Conservation (phyloP, 2,888 invertebrate species). For the Graphium colonna region DNA sequence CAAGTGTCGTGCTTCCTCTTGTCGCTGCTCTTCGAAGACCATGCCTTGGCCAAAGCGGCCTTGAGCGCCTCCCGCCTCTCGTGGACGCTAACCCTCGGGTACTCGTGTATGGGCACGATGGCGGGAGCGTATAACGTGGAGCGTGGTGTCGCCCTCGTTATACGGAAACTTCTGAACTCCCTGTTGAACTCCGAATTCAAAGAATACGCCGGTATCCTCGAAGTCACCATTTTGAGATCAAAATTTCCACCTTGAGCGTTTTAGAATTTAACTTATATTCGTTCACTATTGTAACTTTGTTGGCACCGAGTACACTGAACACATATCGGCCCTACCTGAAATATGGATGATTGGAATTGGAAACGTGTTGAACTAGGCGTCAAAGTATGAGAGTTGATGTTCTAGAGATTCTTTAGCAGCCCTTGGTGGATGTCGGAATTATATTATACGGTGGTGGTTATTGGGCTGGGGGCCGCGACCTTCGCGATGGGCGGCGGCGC, state of each 20-base stretch:
- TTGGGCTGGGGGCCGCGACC: constrained; percentile 57
- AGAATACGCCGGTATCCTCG: constrained; percentile 82
- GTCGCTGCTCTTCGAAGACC: constrained; percentile 69
- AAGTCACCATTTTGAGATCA: constrained; percentile 82
- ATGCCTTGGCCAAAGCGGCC: constrained; percentile 74
- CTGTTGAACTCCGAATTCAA: constrained; percentile 82
- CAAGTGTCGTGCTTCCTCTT: constrained; percentile 73
- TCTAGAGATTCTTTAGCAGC: background rate
- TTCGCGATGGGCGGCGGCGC: constrained; percentile 66
- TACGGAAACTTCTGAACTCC: constrained; percentile 80
- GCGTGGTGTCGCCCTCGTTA: constrained; percentile 73
- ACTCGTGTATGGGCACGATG: constrained; percentile 81
- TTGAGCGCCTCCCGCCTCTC: constrained; percentile 75
- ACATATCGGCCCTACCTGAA: constrained; percentile 77
- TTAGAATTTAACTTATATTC: constrained; percentile 40
- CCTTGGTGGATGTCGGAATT: constrained; percentile 36
- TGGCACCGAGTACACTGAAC: constrained; percentile 70
- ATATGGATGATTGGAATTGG: constrained; percentile 28
- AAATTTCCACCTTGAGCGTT: constrained; percentile 58
- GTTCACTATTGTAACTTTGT: constrained; percentile 60
- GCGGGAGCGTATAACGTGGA: constrained; percentile 74
- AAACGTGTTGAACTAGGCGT: constrained; percentile 53
- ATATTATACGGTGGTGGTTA: constrained; percentile 27
- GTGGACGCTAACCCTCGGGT: constrained; percentile 79
- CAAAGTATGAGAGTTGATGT: constrained; percentile 14